Conservation (phyloP, 2,888 invertebrate species). For the Lamellibrachia columna region DNA sequence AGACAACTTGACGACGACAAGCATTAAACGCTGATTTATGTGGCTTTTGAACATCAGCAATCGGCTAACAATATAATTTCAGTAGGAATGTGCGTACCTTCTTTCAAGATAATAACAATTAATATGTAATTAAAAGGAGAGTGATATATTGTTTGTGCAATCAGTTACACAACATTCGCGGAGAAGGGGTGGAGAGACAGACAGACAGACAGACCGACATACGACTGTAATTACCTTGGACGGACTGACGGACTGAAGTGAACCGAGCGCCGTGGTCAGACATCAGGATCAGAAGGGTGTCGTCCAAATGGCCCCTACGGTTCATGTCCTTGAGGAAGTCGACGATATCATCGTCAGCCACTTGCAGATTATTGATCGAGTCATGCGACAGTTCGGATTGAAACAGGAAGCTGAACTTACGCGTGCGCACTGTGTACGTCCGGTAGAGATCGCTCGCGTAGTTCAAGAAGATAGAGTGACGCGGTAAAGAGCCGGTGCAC, state of each 20-base stretch:
- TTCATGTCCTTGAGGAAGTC: slow-evolving; percentile 71
- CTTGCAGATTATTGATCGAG: slow-evolving; percentile 76
- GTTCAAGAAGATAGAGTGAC: slow-evolving; percentile 70
- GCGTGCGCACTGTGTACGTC: slow-evolving; percentile 73
- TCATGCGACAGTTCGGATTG: slow-evolving; percentile 86
- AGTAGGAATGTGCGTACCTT: too few species aligned
- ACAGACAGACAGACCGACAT: too few species aligned
- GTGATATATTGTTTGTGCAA: too few species aligned
- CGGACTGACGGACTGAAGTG: slow-evolving; percentile 81
- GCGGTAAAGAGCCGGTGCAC: slow-evolving; percentile 68
- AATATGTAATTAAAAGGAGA: too few species aligned
- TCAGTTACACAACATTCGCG: too few species aligned
- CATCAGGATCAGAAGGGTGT: slow-evolving; percentile 87
- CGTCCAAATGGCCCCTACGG: slow-evolving; percentile 74
- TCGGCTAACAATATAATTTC: too few species aligned
- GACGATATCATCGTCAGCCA: slow-evolving; percentile 78
- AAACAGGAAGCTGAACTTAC: slow-evolving; percentile 87
- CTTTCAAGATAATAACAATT: too few species aligned
- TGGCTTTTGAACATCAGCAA: too few species aligned
- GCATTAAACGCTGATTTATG: too few species aligned
- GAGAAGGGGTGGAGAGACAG: too few species aligned
- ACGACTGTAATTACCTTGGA: slow-evolving; percentile 76
- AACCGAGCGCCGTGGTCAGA: slow-evolving; percentile 89
- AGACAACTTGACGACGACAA: too few species aligned
- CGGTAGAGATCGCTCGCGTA: slow-evolving; percentile 70